phyloP scores from a whole-genome alignment of 2,888 invertebrate species.

The Hanleya hanleyi region DNA sequence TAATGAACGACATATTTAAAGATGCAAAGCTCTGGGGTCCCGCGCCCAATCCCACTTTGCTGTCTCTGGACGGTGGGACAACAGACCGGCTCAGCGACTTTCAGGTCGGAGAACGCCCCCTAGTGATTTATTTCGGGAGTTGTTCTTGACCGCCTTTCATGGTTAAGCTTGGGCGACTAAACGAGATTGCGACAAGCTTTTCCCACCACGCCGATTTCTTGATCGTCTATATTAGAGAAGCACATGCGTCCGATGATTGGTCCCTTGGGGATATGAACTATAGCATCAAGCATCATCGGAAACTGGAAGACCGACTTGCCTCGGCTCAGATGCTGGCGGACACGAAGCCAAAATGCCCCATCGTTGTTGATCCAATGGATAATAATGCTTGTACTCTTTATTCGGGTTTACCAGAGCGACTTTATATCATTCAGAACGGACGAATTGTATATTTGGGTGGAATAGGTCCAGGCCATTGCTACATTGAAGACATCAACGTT shows the following conservation, averaged over 20 bases:
- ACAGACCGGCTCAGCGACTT: not conserved
- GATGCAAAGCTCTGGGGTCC: not conserved
- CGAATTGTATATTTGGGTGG: constrained; percentile 30
- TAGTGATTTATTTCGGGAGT: constrained; percentile 41
- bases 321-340: constrained; percentile 28
- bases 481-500: constrained; percentile 27
- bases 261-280: constrained; percentile 33
- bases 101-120: constrained; percentile 27
- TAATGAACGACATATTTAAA: not conserved
- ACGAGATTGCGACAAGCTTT: constrained; percentile 30
- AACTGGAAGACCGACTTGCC: constrained; percentile 28
- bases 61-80: not conserved
- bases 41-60: not conserved
- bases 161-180: constrained; percentile 38
- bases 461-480: constrained; percentile 32
- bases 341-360: not conserved
- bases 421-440: constrained; percentile 34
- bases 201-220: constrained; percentile 38
- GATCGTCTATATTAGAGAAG: constrained; percentile 43
- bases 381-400: constrained; percentile 32
- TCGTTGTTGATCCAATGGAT: constrained; percentile 39
- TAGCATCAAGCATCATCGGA: constrained; percentile 23
- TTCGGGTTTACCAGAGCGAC: constrained; percentile 37
- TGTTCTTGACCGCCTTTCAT: constrained; percentile 40
- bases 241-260: constrained; percentile 46